Evolutionary conservation across 2,113 vertebrate genomes (phyloP), one percentile per base, ranked within the genome.

Genomic region (Acanthisitta chloris): DNA sequence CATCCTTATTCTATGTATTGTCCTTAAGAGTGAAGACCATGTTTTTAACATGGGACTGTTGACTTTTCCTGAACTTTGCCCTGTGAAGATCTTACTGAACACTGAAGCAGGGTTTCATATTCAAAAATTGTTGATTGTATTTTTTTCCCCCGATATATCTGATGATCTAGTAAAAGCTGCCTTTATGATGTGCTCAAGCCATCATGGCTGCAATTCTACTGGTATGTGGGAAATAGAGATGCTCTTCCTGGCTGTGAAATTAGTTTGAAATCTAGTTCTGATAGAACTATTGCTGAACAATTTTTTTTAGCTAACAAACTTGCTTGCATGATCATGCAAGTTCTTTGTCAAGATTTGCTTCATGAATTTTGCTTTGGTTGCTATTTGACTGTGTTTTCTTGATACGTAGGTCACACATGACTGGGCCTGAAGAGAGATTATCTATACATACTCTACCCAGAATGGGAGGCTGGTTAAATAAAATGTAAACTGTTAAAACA

Each of bases 401-500:
- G 12, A 23, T 43, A 15, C 13, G 24, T 67, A 52, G 20, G 58
- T 52, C 29, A 43, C 18, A 45, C 87, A 46, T 81, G 24, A 84
- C 59, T 18, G 4, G 48, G 17, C 46, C 78, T 21, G n/a, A 69
- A 81, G 43, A 31, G 34, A 52, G 62, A 85, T 23, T 69, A 79
- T 33, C 65, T 83, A 73, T 43, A 72, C 62, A 57, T 55, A 38
- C 24, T 51, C 3, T 12, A 19, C 6, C 0, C 1, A 16, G 54
- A 64, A 64, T 43, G 58, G 58, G 65, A 49, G 45, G 21, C 31
- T 38, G 43, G 23, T 72, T 36, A 36, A 92, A 49, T 40, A 78
- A 80, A 36, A 42, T 81, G 55, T 82, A 85, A 78, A 72, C 81
- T 96, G 76, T 88, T 52, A 96, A 57, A 88, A 59, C 76, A 64